Conservation (phyloP, 2,113 vertebrate genomes). For the Oceanodroma tethys region DNA sequence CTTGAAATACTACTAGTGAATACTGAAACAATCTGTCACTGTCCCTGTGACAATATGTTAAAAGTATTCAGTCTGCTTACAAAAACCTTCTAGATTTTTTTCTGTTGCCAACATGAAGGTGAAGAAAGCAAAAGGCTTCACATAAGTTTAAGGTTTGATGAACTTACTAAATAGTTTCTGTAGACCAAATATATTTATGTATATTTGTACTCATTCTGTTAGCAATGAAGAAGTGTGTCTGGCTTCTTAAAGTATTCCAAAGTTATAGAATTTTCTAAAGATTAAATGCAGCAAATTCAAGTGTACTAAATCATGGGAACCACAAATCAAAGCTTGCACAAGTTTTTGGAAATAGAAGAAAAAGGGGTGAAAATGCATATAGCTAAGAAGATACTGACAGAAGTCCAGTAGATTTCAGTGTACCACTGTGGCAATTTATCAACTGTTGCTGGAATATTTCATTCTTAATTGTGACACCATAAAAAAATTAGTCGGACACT, state of each 20-base stretch:
- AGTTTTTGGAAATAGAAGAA: background rate
- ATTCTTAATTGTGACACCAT: background rate
- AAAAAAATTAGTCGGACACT: background rate
- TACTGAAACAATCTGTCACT: background rate
- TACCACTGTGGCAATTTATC: background rate
- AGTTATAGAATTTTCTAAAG: background rate
- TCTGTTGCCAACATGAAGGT: background rate
- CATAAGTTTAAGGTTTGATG: accelerated
- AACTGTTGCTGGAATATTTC: background rate
- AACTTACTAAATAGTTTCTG: background rate
- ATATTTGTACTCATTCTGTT: background rate
- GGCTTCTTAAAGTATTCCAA: background rate
- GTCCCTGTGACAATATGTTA: background rate
- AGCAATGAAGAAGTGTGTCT: background rate
- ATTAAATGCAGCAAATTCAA: background rate
- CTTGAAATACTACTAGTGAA: background rate
- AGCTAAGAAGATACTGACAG: background rate
- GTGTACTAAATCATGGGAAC: background rate
- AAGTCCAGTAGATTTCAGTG: background rate
- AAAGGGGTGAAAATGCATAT: accelerated
- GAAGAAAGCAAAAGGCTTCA: background rate
- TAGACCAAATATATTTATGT: background rate
- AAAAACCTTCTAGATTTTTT: background rate
- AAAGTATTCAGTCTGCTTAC: background rate
- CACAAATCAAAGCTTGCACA: background rate